Evolutionary conservation across 2,888 invertebrate genomes (phyloP), one percentile per base, ranked within the genome.

Genomic region (Drosophila picticornis): DNA sequence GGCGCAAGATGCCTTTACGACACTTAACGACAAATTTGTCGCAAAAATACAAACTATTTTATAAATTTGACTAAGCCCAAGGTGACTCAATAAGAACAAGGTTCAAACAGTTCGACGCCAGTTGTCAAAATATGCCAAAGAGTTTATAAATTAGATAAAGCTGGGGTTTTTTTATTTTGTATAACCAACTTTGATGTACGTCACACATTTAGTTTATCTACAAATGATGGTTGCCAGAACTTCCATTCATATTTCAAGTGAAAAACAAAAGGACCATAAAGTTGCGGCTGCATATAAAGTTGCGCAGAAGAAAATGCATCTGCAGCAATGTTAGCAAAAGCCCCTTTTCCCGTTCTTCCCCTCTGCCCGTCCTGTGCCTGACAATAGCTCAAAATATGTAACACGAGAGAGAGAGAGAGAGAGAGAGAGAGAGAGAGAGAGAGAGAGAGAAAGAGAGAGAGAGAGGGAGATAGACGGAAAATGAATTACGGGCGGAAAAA

Each of bases 311-410:
- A 82, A 84, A 80, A 71, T 75, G 75, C 78, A 73, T 56, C 68
- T 63, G 67, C 79, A 65, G 56, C 77, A 62, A 31, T 46, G 56
- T 56, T 38, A 11, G 57, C 13, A 25, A 27, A 50, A 29, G 25
- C 13, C 11, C 34, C 29, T 27, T 22, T 9, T 5, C 2, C 27
- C 16, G 11, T 32, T 19, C 32, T 16, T 2, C 46, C 52, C 43
- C 2, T 10, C 32, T 9, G 5, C 29, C 29, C 48, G 2, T 11
- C 38, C 10, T 40, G 34, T 48, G 70, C 60, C 56, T 72, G 75
- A 88, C 84, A 84, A 84, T 78, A 67, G 88, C 84, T 84, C 86
- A 85, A 88, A 88, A 83, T 77, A 66, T 85, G 84, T 78, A 70
- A 69, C 66, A 65, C 57, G 68, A 65, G 57, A 60, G 55, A 55